These are phyloP conservation scores for Augochlora pura DNA, from an alignment of 1,140 invertebrate genomes.

Conservation along the genomic window DNA sequence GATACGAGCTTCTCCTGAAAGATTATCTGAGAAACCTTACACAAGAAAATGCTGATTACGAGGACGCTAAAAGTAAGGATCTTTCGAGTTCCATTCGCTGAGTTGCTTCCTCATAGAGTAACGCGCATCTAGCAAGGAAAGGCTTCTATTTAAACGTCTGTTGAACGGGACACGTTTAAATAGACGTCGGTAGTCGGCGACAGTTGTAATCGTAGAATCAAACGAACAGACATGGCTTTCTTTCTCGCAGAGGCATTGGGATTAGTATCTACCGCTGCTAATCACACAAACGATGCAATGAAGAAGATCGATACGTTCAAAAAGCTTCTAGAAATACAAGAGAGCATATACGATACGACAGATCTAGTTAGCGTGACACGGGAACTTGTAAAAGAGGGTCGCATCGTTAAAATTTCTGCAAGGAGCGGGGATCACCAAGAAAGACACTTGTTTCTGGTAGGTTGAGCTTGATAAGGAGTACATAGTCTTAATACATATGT, in stretches of 20 bases:
- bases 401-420: conserved; percentile 85
- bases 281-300: conserved; percentile 88
- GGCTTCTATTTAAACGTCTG: conserved; percentile 46
- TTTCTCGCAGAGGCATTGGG: conserved; percentile 81
- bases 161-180: conserved; percentile 40
- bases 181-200: conserved; percentile 35
- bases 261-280: conserved; percentile 87
- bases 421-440: conserved; percentile 85
- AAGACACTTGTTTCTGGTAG: conserved; percentile 87
- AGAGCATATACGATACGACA: conserved; percentile 81
- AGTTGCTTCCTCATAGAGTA: conserved; percentile 39
- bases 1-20: conserved; percentile 86
- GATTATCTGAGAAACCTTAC: conserved; percentile 84
- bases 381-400: conserved; percentile 85
- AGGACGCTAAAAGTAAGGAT: conserved; percentile 82
- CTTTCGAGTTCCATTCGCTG: conserved; percentile 40
- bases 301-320: conserved; percentile 80
- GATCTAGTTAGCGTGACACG: conserved; percentile 87
- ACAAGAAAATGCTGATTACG: conserved; percentile 83
- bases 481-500: too few relatives aligned
- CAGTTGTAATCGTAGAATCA: conserved; percentile 38
- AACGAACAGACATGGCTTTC: conserved; percentile 46
- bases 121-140: conserved; percentile 30
- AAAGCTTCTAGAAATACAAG: conserved; percentile 78
- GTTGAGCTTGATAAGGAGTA: conserved; percentile 31